These are phyloP conservation scores for Scaptomyza hsui DNA, from an alignment of 1,140 invertebrate genomes.

Conservation along the genomic window DNA sequence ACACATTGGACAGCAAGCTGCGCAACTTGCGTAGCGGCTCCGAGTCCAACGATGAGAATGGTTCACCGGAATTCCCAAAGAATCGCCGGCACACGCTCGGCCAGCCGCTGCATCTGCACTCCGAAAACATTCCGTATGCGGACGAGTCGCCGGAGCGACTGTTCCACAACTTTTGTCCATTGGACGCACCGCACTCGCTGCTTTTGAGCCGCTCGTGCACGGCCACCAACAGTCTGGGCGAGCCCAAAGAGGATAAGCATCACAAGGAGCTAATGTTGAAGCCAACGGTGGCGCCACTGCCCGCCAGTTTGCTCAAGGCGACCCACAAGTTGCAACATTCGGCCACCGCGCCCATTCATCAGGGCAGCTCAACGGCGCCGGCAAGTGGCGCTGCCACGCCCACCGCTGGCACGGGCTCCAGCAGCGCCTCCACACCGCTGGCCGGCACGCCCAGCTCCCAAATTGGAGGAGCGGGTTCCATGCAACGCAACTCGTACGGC, in stretches of 20 bases:
- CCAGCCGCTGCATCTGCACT: slow-evolving; percentile 78
- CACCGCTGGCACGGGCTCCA: slow-evolving; percentile 53
- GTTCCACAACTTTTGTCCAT: slow-evolving; percentile 71
- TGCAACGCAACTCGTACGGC: slow-evolving; percentile 44
- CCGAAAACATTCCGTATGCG: slow-evolving; percentile 85
- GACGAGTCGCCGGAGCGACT: slow-evolving; percentile 85
- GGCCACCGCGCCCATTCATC: slow-evolving; percentile 75
- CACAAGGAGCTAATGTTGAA: slow-evolving; percentile 39
- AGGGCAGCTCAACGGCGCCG: slow-evolving; percentile 70
- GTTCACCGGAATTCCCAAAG: slow-evolving; percentile 73
- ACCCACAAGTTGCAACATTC: slow-evolving; percentile 78
- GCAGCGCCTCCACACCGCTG: slow-evolving; percentile 44
- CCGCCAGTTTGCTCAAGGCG: slow-evolving; percentile 57
- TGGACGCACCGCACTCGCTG: slow-evolving; percentile 67
- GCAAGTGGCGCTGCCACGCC: slow-evolving; percentile 70
- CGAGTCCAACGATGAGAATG: slow-evolving; percentile 81
- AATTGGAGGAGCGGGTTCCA: slow-evolving; percentile 3
- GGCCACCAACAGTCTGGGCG: slow-evolving; percentile 68
- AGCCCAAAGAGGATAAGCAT: slow-evolving; percentile 20
- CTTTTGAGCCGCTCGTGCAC: slow-evolving; percentile 74
- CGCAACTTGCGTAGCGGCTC: slow-evolving; percentile 86
- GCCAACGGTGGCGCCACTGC: slow-evolving; percentile 47
- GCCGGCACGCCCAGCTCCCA: slow-evolving; percentile 35
- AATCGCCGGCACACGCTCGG: slow-evolving; percentile 74
- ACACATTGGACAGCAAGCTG: slow-evolving; percentile 90